These are phyloP conservation scores for Promerops cafer DNA, from an alignment of 2,113 vertebrate species.

Conservation along the genomic window DNA sequence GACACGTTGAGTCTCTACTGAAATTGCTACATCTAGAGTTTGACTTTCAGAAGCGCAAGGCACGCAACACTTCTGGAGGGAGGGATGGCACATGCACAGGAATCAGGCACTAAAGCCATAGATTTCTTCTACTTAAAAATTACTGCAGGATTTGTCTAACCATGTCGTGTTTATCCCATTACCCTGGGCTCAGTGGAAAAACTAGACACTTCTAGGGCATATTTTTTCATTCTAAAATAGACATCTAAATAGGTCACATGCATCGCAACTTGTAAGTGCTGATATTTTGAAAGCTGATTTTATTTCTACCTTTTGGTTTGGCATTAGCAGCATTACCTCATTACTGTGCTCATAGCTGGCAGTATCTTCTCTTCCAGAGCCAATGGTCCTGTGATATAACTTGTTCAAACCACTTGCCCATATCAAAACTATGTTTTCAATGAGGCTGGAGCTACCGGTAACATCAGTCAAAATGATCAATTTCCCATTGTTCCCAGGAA, in stretches of 20 bases:
- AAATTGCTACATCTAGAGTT: neutral
- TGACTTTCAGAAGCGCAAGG: neutral
- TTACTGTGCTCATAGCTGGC: neutral
- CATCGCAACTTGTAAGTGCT: neutral
- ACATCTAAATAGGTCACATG: slow-evolving; percentile 15
- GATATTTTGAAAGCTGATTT: neutral
- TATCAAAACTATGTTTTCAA: neutral
- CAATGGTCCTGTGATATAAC: neutral
- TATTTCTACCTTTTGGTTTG: neutral
- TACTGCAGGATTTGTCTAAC: neutral
- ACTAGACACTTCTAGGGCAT: neutral
- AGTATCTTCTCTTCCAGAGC: neutral
- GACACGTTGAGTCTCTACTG: accelerated
- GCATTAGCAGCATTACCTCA: neutral
- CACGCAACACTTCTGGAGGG: neutral
- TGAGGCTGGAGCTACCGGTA: neutral
- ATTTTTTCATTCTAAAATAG: slow-evolving; percentile 6
- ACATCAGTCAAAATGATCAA: neutral
- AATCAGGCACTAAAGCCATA: neutral
- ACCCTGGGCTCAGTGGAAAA: neutral
- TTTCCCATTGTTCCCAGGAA: neutral
- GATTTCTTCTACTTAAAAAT: neutral
- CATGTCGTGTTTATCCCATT: neutral
- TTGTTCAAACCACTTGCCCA: neutral
- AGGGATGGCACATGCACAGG: neutral